phyloP scores from a whole-genome alignment of 2,888 invertebrate species.

The Trichogramma dendrolimi region DNA sequence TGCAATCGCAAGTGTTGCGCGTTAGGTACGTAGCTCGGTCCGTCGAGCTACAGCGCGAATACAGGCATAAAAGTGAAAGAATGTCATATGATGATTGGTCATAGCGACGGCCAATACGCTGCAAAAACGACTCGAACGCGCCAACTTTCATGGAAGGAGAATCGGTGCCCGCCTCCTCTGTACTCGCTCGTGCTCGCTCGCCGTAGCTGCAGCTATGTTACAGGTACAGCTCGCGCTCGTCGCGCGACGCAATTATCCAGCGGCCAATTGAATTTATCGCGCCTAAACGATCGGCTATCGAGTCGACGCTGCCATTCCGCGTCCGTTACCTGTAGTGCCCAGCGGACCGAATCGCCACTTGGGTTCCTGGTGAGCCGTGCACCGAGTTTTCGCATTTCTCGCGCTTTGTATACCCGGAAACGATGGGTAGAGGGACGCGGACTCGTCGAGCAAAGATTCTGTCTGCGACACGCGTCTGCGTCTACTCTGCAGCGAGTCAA shows the following conservation, averaged over 20 bases:
- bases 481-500: too few relatives aligned
- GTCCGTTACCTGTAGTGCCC: too few relatives aligned
- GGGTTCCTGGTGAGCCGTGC: too few relatives aligned
- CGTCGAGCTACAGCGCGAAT: conserved; percentile 14
- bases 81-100: conserved; percentile 52
- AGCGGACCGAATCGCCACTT: too few relatives aligned
- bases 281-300: not conserved
- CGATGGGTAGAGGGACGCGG: too few relatives aligned
- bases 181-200: conserved; percentile 12
- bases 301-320: not conserved
- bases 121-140: conserved; percentile 28
- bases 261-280: too few relatives aligned
- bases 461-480: too few relatives aligned
- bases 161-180: conserved; percentile 42
- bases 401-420: too few relatives aligned
- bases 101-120: conserved; percentile 49
- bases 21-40: too few relatives aligned
- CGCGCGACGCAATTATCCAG: not conserved
- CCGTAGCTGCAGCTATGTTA: conserved; percentile 5
- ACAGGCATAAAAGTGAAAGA: conserved; percentile 42
- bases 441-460: too few relatives aligned
- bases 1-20: too few relatives aligned
- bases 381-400: too few relatives aligned
- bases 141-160: conserved; percentile 34
- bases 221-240: conserved; percentile 3